Evolutionary conservation across 2,888 invertebrate genomes (phyloP).

Genomic region (Serripes groenlandicus): DNA sequence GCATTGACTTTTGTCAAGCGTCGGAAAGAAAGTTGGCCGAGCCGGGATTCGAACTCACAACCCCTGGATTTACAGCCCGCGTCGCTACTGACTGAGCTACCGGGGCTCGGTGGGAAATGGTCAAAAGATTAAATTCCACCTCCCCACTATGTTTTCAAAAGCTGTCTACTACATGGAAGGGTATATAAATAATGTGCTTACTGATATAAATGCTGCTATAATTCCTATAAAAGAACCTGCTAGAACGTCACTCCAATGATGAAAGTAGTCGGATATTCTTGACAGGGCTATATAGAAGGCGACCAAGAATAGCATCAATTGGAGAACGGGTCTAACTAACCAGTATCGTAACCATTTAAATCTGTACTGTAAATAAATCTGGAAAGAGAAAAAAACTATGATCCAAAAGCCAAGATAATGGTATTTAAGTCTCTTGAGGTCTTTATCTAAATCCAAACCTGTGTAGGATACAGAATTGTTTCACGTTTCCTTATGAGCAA

Average conservation of each 20-base stretch:
- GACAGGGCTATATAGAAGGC: conserved; percentile 90
- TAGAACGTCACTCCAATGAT: conserved; percentile 99
- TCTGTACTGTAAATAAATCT: conserved; percentile 76
- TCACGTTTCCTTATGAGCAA: no score
- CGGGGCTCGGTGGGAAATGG: no score
- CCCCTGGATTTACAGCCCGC: no score
- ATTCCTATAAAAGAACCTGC: conserved; percentile 90
- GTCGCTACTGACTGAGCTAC: no score
- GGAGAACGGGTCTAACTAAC: conserved; percentile 93
- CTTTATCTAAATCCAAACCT: no score
- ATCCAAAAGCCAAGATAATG: no score
- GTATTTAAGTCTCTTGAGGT: no score
- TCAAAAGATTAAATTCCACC: neutral
- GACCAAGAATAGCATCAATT: conserved; percentile 92
- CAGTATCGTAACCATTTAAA: conserved; percentile 86
- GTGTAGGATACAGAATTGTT: no score
- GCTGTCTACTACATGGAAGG: neutral
- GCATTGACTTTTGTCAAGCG: no score
- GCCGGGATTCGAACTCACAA: no score
- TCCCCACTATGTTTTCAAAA: neutral
- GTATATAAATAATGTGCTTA: conserved; percentile 38
- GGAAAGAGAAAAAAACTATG: conserved; percentile 23
- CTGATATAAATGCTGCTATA: conserved; percentile 63
- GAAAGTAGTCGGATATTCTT: conserved; percentile 97
- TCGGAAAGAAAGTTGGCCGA: no score